Conservation (phyloP, 2,888 invertebrate species). For the Himalopsyche tibetana region DNA sequence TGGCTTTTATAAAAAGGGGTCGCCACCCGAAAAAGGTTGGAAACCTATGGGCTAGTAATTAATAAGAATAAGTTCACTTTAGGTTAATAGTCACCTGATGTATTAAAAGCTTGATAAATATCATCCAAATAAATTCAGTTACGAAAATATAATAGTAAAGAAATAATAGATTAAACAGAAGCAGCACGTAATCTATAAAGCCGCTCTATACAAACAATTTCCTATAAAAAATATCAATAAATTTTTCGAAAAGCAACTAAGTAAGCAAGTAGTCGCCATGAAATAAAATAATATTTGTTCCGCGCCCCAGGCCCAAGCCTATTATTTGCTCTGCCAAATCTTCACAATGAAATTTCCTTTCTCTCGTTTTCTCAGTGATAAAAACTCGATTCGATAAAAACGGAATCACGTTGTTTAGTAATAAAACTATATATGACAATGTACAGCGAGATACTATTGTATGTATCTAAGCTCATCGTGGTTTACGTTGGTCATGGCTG, state of each 20-base stretch:
- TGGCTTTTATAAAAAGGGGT: too few species aligned
- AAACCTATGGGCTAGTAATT: too few species aligned
- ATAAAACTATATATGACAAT: not conserved
- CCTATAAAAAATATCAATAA: not conserved
- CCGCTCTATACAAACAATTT: not conserved
- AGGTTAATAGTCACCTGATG: too few species aligned
- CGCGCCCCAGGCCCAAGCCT: not conserved
- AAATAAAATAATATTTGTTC: conserved; percentile 27
- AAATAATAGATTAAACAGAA: not conserved
- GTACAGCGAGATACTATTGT: not conserved
- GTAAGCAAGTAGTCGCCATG: not conserved
- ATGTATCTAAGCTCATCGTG: not conserved
- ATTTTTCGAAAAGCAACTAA: not conserved
- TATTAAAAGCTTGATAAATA: too few species aligned
- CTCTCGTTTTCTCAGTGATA: not conserved
- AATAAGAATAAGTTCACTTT: too few species aligned
- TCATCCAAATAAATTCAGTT: too few species aligned
- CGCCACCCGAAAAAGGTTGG: too few species aligned
- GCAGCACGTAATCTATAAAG: not conserved
- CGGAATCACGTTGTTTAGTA: not conserved
- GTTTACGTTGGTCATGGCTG: not conserved
- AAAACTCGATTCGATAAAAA: conserved; percentile 22
- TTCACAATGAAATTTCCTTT: not conserved
- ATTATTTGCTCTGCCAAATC: not conserved
- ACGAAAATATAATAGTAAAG: too few species aligned